Conservation (phyloP, 2,888 invertebrate species). For the Ophion obscuratus region DNA sequence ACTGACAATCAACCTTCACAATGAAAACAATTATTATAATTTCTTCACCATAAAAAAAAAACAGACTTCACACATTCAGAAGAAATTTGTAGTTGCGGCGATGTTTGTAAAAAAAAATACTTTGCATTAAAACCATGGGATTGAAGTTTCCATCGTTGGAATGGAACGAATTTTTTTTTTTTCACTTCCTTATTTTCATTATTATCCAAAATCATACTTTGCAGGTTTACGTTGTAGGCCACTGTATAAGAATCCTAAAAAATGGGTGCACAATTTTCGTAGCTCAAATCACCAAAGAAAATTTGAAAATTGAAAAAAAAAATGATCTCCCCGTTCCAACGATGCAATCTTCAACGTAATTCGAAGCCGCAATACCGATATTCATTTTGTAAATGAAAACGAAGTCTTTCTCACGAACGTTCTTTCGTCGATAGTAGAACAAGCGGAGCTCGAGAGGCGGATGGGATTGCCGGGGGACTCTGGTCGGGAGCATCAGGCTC, state of each 20-base stretch:
- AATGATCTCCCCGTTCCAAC: too few relatives aligned
- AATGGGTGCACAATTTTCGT: too few relatives aligned
- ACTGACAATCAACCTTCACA: too few relatives aligned
- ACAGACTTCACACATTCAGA: not conserved
- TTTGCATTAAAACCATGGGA: not conserved
- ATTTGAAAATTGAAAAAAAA: too few relatives aligned
- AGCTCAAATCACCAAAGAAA: too few relatives aligned
- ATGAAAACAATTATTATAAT: not conserved
- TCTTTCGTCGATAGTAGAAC: slow-evolving; percentile 4
- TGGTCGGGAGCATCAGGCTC: not conserved
- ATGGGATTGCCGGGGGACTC: not conserved
- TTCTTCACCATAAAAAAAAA: not conserved
- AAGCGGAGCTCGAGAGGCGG: slow-evolving; percentile 4
- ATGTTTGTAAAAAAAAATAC: not conserved
- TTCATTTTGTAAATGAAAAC: not conserved
- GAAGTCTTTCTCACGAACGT: not conserved
- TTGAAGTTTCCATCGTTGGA: too few relatives aligned
- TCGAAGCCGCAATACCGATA: not conserved
- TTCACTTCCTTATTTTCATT: too few relatives aligned
- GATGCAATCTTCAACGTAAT: too few relatives aligned
- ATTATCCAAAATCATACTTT: too few relatives aligned
- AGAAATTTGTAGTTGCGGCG: not conserved
- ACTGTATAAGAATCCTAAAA: too few relatives aligned
- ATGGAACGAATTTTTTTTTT: too few relatives aligned
- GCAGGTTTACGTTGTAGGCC: too few relatives aligned